Evolutionary conservation across 64 coral and sea anemone species (phyloP).

Genomic region (Dendronephthya gigantea): DNA sequence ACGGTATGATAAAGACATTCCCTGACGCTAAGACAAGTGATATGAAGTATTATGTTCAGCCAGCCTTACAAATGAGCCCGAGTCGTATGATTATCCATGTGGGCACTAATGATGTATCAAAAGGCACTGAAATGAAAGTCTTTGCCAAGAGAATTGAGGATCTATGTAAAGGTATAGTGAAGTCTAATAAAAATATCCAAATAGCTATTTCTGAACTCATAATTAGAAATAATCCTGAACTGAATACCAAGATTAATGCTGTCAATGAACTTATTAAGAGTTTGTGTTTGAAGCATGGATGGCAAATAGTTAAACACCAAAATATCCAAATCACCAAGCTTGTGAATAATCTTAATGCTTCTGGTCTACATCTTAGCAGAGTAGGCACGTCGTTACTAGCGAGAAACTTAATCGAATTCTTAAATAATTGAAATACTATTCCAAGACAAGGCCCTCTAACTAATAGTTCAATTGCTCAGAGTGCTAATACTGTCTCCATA

Average conservation of each 20-base stretch:
- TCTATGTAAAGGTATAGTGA: neutral
- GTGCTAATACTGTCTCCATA: neutral
- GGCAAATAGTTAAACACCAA: neutral
- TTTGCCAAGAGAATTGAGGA: neutral
- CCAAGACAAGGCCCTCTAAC: neutral
- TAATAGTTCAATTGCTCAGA: too few species aligned
- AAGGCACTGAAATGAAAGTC: neutral
- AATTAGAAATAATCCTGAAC: too few species aligned
- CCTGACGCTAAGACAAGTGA: neutral
- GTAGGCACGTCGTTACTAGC: neutral
- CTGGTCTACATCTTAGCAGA: neutral
- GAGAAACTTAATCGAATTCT: neutral
- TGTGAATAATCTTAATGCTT: neutral
- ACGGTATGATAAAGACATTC: neutral
- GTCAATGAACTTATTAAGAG: too few species aligned
- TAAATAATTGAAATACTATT: neutral
- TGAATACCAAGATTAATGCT: too few species aligned
- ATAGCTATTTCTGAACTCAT: too few species aligned
- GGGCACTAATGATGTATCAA: neutral
- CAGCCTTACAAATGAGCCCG: neutral
- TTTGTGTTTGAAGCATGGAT: neutral
- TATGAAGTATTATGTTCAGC: neutral
- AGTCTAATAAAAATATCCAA: neutral
- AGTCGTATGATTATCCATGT: neutral
- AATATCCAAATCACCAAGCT: neutral